A percentile compares a stretch with the other conserved stretches of the same genome.
phyloP scores from a whole-genome alignment of 2,113 vertebrate genomes.

The Planiliza haematocheilus region DNA sequence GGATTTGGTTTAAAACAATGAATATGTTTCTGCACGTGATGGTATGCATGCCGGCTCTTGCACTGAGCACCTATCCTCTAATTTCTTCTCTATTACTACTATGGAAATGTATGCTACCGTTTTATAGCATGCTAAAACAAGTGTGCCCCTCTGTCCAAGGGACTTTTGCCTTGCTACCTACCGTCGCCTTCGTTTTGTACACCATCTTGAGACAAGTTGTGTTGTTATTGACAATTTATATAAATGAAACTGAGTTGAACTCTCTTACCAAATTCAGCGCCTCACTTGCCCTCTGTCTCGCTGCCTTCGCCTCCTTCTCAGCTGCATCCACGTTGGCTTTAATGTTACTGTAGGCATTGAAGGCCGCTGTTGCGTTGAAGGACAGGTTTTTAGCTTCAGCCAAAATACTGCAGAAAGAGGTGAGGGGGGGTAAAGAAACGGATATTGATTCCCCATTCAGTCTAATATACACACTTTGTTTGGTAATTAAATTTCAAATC shows the following conservation, averaged over 20 bases:
- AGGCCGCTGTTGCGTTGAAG: constrained; percentile 96
- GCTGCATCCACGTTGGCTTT: constrained; percentile 91
- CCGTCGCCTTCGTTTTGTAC: too few relatives aligned
- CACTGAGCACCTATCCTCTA: too few relatives aligned
- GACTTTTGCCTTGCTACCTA: too few relatives aligned
- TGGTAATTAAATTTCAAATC: not conserved
- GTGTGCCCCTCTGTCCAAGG: too few relatives aligned
- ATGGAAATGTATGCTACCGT: too few relatives aligned
- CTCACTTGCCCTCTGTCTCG: constrained; percentile 87
- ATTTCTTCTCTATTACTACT: too few relatives aligned
- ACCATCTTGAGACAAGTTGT: too few relatives aligned
- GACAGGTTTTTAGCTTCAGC: constrained; percentile 96
- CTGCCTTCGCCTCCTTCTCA: constrained; percentile 90
- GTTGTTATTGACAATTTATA: too few relatives aligned
- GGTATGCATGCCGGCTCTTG: too few relatives aligned
- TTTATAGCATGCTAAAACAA: too few relatives aligned
- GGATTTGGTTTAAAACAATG: too few relatives aligned
- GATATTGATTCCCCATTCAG: not conserved
- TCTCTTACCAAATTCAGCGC: constrained; percentile 89
- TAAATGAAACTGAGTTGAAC: not conserved
- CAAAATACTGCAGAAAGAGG: constrained; percentile 87
- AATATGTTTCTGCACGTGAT: too few relatives aligned
- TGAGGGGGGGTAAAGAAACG: not conserved
- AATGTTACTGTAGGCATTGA: constrained; percentile 97
- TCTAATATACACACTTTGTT: not conserved